phyloP scores from a whole-genome alignment of 1,140 invertebrate genomes.

The Maconellicoccus hirsutus region DNA sequence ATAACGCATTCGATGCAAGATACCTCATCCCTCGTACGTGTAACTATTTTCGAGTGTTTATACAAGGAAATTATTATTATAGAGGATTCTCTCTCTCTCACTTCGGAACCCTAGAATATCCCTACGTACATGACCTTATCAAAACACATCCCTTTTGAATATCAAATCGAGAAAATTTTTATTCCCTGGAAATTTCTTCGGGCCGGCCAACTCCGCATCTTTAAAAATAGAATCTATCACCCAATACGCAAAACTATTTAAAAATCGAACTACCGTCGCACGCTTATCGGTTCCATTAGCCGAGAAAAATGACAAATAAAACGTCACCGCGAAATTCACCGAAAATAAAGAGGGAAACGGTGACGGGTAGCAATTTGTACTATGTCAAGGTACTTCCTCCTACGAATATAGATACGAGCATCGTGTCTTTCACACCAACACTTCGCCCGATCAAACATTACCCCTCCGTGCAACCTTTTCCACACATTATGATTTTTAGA shows the following conservation, averaged over 20 bases:
- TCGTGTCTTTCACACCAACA: constrained; percentile 1
- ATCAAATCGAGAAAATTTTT: not conserved
- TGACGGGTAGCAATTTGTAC: constrained; percentile 7
- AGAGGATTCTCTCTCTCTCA: not conserved
- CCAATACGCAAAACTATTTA: not conserved
- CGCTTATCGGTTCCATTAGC: not conserved
- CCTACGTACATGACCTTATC: not conserved
- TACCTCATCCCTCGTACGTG: not conserved
- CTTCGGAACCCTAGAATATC: not conserved
- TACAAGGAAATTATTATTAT: not conserved
- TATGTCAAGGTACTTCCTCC: constrained; percentile 7
- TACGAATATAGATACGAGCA: constrained; percentile 4
- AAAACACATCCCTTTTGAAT: not conserved
- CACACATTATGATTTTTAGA: not conserved
- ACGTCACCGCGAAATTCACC: not conserved
- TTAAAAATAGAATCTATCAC: too few species aligned
- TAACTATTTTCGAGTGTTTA: constrained; percentile 9
- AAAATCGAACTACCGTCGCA: not conserved
- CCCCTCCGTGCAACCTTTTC: not conserved
- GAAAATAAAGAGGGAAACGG: not conserved
- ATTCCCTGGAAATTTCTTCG: not conserved
- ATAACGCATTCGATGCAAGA: not conserved
- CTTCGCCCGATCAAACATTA: not conserved
- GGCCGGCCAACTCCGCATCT: too few species aligned
- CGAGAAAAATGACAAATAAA: constrained; percentile 4